Conservation (phyloP, 2,797 vertebrate genomes). For the Hemitrygon akajei region DNA sequence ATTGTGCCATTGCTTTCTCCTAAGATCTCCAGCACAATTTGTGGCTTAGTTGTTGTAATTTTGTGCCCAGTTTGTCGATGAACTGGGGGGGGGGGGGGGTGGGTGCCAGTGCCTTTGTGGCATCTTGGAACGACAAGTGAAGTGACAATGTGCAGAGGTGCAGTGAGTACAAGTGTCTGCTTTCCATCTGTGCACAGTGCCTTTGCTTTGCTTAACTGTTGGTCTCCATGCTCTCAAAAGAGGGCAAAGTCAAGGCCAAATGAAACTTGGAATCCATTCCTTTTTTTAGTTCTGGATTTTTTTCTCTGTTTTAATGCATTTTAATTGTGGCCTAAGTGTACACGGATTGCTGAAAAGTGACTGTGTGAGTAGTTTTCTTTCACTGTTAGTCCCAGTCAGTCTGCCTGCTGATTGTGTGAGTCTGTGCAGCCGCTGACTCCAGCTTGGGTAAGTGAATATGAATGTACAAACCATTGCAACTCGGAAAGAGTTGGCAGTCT, state of each 20-base stretch:
- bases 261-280: neutral
- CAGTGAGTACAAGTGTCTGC: neutral
- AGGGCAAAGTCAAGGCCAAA: neutral
- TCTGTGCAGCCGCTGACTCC: neutral
- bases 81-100: neutral
- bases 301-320: neutral
- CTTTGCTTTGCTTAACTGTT: neutral
- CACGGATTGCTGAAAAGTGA: neutral
- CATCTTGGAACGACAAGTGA: neutral
- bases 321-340: neutral
- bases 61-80: no score
- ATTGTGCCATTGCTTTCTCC: no score
- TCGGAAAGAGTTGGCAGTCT: neutral
- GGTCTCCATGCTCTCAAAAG: neutral
- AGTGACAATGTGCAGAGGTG: neutral
- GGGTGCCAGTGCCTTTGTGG: neutral
- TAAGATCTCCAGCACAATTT: no score
- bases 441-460: neutral
- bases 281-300: neutral
- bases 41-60: no score
- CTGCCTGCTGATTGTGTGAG: neutral
- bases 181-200: neutral
- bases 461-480: neutral
- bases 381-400: neutral
- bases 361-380: neutral